Percentiles rank a stretch among this genome's conserved stretches.
phyloP scores from a whole-genome alignment of 2,888 invertebrate genomes.

The Diadromus collaris region DNA sequence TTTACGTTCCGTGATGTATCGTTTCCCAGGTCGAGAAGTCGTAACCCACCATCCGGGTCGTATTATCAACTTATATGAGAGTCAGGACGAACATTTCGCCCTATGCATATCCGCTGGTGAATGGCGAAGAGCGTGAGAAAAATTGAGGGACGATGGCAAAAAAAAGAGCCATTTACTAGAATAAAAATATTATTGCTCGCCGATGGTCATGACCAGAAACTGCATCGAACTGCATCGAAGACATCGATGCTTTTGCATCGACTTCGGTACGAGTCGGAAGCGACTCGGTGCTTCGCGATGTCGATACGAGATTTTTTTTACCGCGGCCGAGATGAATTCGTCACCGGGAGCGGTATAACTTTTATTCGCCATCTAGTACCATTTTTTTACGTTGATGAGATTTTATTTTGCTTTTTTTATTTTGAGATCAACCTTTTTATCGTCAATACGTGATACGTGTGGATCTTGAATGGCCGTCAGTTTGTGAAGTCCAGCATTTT shows the following conservation, averaged over 20 bases:
- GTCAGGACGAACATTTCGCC: neutral
- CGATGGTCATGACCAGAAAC: neutral
- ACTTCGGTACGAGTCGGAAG: neutral
- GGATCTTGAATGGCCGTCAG: no score
- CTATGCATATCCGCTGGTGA: neutral
- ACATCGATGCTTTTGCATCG: neutral
- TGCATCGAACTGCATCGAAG: neutral
- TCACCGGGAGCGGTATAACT: neutral
- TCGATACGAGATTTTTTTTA: neutral
- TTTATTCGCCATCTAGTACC: neutral
- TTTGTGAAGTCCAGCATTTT: no score
- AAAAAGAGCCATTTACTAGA: neutral
- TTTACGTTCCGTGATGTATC: neutral
- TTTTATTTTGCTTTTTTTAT: no score
- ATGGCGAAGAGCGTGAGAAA: neutral
- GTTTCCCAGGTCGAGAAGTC: neutral
- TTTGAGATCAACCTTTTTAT: no score
- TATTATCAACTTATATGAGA: neutral
- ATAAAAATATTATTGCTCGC: neutral
- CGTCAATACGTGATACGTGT: no score
- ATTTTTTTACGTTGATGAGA: no score
- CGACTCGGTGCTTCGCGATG: neutral
- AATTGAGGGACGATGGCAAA: neutral
- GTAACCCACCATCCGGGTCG: conserved; percentile 1
- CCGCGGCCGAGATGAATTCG: neutral